A percentile compares a stretch with the other conserved stretches of the same genome.
phyloP scores from a whole-genome alignment of 2,888 invertebrate genomes.

The Morpho deidamia region DNA sequence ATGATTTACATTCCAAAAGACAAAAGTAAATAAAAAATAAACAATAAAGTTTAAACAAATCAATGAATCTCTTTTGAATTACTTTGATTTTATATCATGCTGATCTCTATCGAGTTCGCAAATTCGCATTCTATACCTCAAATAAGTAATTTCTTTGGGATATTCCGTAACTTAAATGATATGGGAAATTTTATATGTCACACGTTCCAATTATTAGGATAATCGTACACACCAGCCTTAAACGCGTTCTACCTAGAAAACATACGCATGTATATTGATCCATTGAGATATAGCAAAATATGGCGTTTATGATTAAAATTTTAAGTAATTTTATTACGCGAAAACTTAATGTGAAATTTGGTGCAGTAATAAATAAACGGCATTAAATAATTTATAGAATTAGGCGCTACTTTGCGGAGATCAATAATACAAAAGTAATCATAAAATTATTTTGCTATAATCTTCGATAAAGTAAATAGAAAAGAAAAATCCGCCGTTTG shows the following conservation, averaged over 20 bases:
- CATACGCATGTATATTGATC: background rate
- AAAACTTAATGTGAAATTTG: no score
- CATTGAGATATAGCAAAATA: background rate
- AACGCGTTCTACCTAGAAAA: slow-evolving; percentile 10
- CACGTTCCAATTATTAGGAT: slow-evolving; percentile 11
- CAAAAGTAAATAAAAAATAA: no score
- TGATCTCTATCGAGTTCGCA: background rate
- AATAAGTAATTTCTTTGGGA: background rate
- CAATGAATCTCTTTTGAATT: background rate
- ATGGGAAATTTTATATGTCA: slow-evolving; percentile 15
- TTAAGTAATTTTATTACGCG: no score
- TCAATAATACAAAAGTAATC: no score
- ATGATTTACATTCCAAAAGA: no score
- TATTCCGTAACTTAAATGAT: background rate
- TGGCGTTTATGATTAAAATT: no score
- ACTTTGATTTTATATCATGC: background rate
- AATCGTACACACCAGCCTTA: slow-evolving; percentile 15
- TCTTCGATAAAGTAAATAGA: no score
- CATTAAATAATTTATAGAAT: no score
- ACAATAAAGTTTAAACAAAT: background rate
- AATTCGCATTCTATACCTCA: background rate
- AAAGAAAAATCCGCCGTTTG: no score
- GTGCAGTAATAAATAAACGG: no score
- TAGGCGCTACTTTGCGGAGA: no score
- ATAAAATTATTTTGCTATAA: no score